Conservation (phyloP, 2,888 invertebrate genomes). For the Dolichomitus sp. region DNA sequence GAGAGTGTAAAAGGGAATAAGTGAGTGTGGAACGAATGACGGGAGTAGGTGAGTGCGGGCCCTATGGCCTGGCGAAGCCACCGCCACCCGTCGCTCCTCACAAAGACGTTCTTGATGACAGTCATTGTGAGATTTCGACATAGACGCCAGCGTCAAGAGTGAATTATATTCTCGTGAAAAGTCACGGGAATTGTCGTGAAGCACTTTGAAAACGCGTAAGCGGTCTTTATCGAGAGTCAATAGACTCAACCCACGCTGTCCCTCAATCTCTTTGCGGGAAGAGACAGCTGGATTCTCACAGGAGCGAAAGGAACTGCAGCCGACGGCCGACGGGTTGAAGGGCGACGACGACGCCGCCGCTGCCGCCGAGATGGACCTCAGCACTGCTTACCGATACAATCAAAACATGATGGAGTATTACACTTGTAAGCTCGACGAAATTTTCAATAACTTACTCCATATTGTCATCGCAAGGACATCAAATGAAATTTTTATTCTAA, state of each 20-base stretch:
- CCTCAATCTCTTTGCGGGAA: constrained; percentile 31
- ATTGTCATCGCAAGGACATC: not conserved
- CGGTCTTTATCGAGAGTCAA: constrained; percentile 77
- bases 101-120: constrained; percentile 82
- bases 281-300: constrained; percentile 41
- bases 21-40: constrained; percentile 67
- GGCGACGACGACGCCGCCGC: constrained; percentile 85
- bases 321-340: constrained; percentile 81
- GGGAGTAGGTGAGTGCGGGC: constrained; percentile 77
- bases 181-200: constrained; percentile 30
- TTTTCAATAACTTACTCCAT: not conserved
- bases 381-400: constrained; percentile 98
- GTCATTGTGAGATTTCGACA: constrained; percentile 78
- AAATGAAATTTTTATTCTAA: not conserved
- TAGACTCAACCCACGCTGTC: constrained; percentile 65
- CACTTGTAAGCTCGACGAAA: constrained; percentile 92
- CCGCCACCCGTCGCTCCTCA: constrained; percentile 81
- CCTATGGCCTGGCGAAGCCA: constrained; percentile 77
- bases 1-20: constrained; percentile 34
- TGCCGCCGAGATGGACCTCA: constrained; percentile 91
- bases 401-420: constrained; percentile 99
- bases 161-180: constrained; percentile 42
- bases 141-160: constrained; percentile 68
- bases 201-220: constrained; percentile 67
- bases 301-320: constrained; percentile 69